Conservation (phyloP, 2,113 vertebrate species). For the Camelus dromedarius region DNA sequence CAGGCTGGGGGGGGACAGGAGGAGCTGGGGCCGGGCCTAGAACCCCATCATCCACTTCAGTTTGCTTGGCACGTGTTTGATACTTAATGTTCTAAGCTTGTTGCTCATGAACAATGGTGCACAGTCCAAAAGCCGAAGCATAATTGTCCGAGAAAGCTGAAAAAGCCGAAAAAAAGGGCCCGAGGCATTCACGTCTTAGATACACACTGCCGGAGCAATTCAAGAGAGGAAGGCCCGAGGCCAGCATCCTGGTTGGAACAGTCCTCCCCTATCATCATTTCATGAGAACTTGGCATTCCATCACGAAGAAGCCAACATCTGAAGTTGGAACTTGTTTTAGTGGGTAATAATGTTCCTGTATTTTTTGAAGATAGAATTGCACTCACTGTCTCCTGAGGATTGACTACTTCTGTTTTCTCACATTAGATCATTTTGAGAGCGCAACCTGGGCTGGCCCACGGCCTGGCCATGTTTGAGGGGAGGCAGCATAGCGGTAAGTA, state of each 20-base stretch:
- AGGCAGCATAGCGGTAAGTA: neutral
- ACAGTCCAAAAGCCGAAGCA: slow-evolving; percentile 7
- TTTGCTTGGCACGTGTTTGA: slow-evolving; percentile 51
- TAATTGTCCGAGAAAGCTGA: slow-evolving; percentile 17
- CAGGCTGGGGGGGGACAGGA: neutral
- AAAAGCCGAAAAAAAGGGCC: neutral
- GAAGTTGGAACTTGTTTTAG: slow-evolving; percentile 62
- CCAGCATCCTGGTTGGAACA: slow-evolving; percentile 25
- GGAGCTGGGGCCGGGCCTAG: neutral
- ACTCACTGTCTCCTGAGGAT: neutral
- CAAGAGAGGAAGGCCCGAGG: neutral
- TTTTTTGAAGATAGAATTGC: neutral
- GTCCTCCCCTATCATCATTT: slow-evolving; percentile 36
- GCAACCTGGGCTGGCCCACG: neutral
- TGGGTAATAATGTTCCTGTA: neutral
- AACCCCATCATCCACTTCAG: neutral
- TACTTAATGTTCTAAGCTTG: slow-evolving; percentile 40
- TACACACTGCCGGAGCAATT: neutral
- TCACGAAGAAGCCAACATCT: neutral
- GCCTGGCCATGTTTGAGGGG: neutral
- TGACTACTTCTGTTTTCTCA: neutral
- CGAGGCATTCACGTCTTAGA: neutral
- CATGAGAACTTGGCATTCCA: slow-evolving; percentile 45
- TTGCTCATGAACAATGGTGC: slow-evolving; percentile 23
- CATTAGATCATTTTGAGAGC: neutral